Base-by-base conservation (phyloP, 2,113 vertebrate genomes). In the Aegotheles bennettii region DNA sequence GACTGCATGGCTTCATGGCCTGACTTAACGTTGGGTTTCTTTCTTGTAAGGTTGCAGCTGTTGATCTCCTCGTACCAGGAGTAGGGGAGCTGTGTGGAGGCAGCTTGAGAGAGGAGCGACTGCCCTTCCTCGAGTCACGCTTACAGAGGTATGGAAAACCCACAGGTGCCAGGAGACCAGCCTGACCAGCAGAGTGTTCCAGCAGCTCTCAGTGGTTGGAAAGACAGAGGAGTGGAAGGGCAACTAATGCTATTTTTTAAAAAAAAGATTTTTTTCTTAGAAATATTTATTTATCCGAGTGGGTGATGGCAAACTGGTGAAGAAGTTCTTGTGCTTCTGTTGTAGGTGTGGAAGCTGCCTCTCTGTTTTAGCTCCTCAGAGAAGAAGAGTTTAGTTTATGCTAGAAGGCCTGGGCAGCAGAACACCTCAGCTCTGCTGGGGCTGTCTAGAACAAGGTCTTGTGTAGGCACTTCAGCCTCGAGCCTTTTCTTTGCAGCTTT, bases 21-120 rank as follows among this genome's bases (percentile, higher is more conserved):
- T 57, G 53, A 53, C 53, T 89, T 48, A 19, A 1, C 0, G n/a
- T 64, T 53, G 13, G 20, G 50, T 87, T 45, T 59, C 51, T 96
- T 79, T 61, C 74, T 89, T 76, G 76, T 29, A 90, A 99, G 99
- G 99, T 98, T 59, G 98, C 99, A 90, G 99, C 99, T 50, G 98
- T 99, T 89, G 99, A 99, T 95, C 99, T 99, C 31, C 98, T 99
- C 4, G 98, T 99, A 82, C 99, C 99, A 61, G 99, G 98, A 86
- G 96, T 99, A 38, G 99, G 99, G 69, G 99, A 99, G 94, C 96
- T 99, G 77, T 99, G 98, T 73, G 99, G 99, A 87, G 99, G 99
- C 80, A 98, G 99, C 45, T 98, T 99, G 84, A 98, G 99, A 94
- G 99, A 99, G 74, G 99, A 99, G 87, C 98, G 99, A 73, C 97